Base-by-base conservation (phyloP, 2,888 invertebrate species). In the Cyrtodaria siliqua region DNA sequence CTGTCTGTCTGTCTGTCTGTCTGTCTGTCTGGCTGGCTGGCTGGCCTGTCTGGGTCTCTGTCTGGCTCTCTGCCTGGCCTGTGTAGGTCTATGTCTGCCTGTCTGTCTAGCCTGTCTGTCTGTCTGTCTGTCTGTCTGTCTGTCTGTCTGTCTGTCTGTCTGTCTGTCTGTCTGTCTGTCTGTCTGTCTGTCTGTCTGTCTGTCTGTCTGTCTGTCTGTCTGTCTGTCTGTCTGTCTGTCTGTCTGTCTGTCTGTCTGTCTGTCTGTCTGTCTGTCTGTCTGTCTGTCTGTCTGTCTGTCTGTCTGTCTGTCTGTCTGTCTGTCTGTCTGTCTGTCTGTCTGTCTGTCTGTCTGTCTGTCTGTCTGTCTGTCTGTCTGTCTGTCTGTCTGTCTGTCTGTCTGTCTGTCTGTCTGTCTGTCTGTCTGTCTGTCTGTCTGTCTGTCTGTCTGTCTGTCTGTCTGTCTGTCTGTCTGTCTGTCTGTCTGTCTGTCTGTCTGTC, bases 91-190 rank as follows among this genome's bases (percentile, higher is more conserved):
- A n/a, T n/a, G n/a, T n/a, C n/a, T n/a, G n/a, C n/a, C n/a, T n/a
- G n/a, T n/a, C n/a, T n/a, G n/a, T n/a, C n/a, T n/a, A n/a, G n/a
- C n/a, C n/a, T n/a, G n/a, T n/a, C n/a, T n/a, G n/a, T n/a, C n/a
- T n/a, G n/a, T n/a, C n/a, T n/a, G n/a, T n/a, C n/a, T n/a, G n/a
- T n/a, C n/a, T n/a, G n/a, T n/a, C n/a, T n/a, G n/a, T n/a, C n/a
- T 50, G 50, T 50, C 50, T 50, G 50, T 50, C 50, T 50, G 50
- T 50, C 50, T 50, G 50, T 50, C 50, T 50, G 50, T 50, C 50
- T 50, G 50, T 50, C 50, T 50, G 50, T 50, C 50, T 50, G 50
- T 50, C 50, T 50, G 50, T 50, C 50, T 50, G 50, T 40, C 40
- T 40, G 50, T 50, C 50, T 50, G 50, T 50, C 50, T 50, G 50